Evolutionary conservation across 2,888 invertebrate species (phyloP), one percentile per base, ranked within the genome.

Genomic region (Chloromyia formosa): DNA sequence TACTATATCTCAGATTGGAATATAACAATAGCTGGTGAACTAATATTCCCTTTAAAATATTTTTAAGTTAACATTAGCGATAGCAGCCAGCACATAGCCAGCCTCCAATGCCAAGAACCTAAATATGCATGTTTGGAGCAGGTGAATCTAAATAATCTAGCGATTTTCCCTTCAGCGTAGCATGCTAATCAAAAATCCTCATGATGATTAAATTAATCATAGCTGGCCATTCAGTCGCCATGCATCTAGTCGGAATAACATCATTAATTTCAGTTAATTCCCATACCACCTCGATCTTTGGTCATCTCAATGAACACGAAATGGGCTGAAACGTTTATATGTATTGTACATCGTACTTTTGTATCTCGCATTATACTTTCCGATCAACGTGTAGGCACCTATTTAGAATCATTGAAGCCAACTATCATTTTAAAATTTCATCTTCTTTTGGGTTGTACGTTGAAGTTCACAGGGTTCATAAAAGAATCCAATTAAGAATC

Each of bases 401-500:
- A 35, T 35, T 35, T 23, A 23, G 60, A 60, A 20, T 20, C 56
- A 22, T 9, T 7, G 23, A n/a, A 22, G 22, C 60, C 9, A 60
- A 23, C 27, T 23, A 23, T 23, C 23, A 60, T 49, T 12, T n/a
- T 61, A 2, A 3, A 61, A 27, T 20, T 20, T 14, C 23, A 20
- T 1, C 23, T 22, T 49, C 49, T 22, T 14, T 35, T 18, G 14
- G 14, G 35, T 45, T 20, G 23, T 22, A 62, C 66, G 27, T n/a
- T 23, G 5, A n/a, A 7, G 71, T 71, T 71, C 71, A 40, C 14
- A 22, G 22, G 42, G 71, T 71, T 71, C 71, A 71, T 53, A 71
- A 71, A 71, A 71, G 71, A 71, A 71, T 71, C 71, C 71, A 71
- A 71, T 71, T 71, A 71, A 71, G 71, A 71, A 71, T 71, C 23